Evolutionary conservation across 2,888 invertebrate species (phyloP), one percentile per base, ranked within the genome.

Genomic region (Agriopis marginaria): DNA sequence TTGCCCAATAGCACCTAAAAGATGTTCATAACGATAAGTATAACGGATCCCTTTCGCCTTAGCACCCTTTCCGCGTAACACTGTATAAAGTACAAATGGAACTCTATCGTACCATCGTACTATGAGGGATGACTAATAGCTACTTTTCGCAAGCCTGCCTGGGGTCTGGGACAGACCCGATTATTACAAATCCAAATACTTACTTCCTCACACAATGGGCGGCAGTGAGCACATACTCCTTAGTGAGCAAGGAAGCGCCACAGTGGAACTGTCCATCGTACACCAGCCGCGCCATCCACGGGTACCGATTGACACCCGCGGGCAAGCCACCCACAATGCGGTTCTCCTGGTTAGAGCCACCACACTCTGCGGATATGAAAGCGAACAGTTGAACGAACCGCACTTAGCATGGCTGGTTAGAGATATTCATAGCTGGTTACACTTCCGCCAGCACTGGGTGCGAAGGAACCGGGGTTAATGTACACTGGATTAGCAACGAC

Each of bases 201-300:
- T 90, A 97, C 97, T 96, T 96, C 86, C 96, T 94, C 66, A 98
- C 96, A 85, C 98, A 98, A 92, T 98, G 98, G 3, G 98, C 98
- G 0, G 98, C 98, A 0, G 98, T 98, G 66, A 98, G 94, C 68
- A 98, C 97, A 86, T 97, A 97, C 89, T 97, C 97, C 85, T 96
- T 96, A 66, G 97, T 97, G 55, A 98, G 94, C 42, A 98, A 94
- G 3, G 97, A 97, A 32, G 97, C 98, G 0, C 98, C 98, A 82
- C 98, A 98, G 86, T 98, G 98, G 91, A 98, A 98, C 88, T 97
- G 97, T 0, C 98, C 97, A 83, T 98, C 97, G 87, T 98, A 98
- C 12, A 98, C 97, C 66, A 98, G 95, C 78, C 98, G 95, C 4
- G 97, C 98, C 89, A 98, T 96, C 98, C 98, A 98, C 9, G 98